Evolutionary conservation across 1,140 invertebrate genomes (phyloP).

Genomic region (Pogonomyrmex californicus): DNA sequence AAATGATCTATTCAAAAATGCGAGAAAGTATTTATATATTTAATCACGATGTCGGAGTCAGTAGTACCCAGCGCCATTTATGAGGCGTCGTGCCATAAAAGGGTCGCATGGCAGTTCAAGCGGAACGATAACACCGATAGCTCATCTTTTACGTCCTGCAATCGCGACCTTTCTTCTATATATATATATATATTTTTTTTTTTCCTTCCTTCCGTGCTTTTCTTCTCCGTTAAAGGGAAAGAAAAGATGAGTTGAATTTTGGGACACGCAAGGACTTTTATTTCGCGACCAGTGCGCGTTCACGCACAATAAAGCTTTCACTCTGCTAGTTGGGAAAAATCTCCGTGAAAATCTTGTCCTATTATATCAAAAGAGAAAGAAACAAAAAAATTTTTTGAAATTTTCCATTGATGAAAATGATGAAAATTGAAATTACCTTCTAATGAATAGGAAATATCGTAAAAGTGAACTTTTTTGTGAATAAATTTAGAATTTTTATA

Average conservation of each 20-base stretch:
- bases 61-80: slow-evolving; percentile 20
- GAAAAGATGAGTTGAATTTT: background rate
- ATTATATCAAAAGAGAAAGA: background rate
- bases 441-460: slow-evolving; percentile 1
- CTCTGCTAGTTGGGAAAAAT: background rate
- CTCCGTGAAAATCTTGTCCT: background rate
- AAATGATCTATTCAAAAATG: background rate
- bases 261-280: slow-evolving; percentile 3
- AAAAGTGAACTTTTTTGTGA: background rate
- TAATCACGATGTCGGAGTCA: background rate
- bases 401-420: background rate
- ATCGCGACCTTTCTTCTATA: slow-evolving; percentile 49
- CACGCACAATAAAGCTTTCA: slow-evolving; percentile 8
- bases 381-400: background rate
- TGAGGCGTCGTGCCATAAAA: slow-evolving; percentile 35
- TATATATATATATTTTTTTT: background rate
- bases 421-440: background rate
- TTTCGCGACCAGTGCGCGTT: background rate
- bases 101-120: slow-evolving; percentile 21
- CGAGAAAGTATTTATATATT: slow-evolving; percentile 39
- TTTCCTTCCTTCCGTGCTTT: slow-evolving; percentile 13
- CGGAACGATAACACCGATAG: slow-evolving; percentile 70
- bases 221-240: background rate
- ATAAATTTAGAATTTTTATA: background rate
- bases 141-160: slow-evolving; percentile 69